A percentile compares a stretch with the other conserved stretches of the same genome.
phyloP scores from a whole-genome alignment of 37 sponge, comb jelly and placozoan species.

The Ianthella basta region DNA sequence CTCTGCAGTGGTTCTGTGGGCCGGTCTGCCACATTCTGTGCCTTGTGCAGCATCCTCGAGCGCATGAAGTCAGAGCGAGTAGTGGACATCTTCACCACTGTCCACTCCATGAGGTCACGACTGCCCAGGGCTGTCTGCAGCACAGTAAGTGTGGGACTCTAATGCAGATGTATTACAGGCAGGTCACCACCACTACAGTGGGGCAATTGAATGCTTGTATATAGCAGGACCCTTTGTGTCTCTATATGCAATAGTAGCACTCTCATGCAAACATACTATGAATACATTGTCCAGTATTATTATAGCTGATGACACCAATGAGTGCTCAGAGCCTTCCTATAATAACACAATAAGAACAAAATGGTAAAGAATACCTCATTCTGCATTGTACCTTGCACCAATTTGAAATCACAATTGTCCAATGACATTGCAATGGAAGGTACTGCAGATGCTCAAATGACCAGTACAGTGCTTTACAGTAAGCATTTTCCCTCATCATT shows the following conservation, averaged over 20 bases:
- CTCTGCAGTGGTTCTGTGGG: constrained; percentile 74
- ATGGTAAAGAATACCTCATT: too few species aligned
- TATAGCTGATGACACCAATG: too few species aligned
- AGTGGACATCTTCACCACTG: constrained; percentile 80
- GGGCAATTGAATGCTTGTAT: neutral
- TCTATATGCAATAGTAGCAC: neutral
- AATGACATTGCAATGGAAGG: too few species aligned
- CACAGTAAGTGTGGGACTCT: neutral
- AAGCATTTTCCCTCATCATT: neutral
- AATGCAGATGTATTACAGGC: neutral
- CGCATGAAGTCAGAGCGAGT: constrained; percentile 81
- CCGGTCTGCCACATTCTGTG: constrained; percentile 82
- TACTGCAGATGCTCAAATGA: too few species aligned
- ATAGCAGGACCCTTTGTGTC: neutral
- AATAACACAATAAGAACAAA: too few species aligned
- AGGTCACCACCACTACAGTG: neutral
- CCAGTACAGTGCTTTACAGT: too few species aligned
- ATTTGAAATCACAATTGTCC: too few species aligned
- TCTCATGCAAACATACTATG: too few species aligned
- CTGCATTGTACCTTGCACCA: too few species aligned
- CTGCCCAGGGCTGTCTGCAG: constrained; percentile 10
- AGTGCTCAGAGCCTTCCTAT: too few species aligned
- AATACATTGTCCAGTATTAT: too few species aligned
- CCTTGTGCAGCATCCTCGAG: constrained; percentile 73
- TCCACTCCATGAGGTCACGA: constrained; percentile 19